Evolutionary conservation across 2,797 vertebrate species (phyloP), one percentile per base, ranked within the genome.

Genomic region (Sorex maritimensis): DNA sequence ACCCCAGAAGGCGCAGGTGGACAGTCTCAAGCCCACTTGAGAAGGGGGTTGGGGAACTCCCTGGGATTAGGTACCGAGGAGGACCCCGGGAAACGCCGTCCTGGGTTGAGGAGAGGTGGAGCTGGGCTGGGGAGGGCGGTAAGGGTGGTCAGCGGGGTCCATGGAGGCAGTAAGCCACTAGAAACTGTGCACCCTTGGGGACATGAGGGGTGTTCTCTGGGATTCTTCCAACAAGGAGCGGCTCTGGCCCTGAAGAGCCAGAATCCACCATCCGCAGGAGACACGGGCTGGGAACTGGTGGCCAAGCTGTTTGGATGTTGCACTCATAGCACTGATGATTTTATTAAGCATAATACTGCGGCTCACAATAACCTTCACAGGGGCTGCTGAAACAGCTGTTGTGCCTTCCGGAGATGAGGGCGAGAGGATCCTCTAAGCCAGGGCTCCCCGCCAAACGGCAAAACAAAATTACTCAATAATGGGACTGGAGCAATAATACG

Each of bases 341-440:
- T 58, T 2, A n/a, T 41, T 23, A 73, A 23, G 24, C 17, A 80
- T 1, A 79, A 67, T 24, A 78, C 19, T 7, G n/a, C 28, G 4
- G n/a, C 10, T 13, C 14, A 23, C 24, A 63, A 63, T 63, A 26
- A 21, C 63, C 8, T 17, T 67, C 23, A 67, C 26, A 9, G 26
- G 61, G 21, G 68, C 52, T 30, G 2, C 55, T 4, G 28, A 94
- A 44, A 17, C 58, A 11, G 0, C 49, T 17, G 19, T 17, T 61
- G 17, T 90, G 63, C 67, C 79, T 73, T 69, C 74, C 61, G 38
- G 61, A 61, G 61, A 74, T n/a, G 68, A 93, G 88, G 58, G 75
- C 34, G 34, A 23, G 69, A 38, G 34, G 49, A 49, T 4, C 41
- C 21, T 23, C 15, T 69, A 68, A 69, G 55, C 77, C 89, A 72